Base-by-base conservation (phyloP, 1,140 invertebrate genomes). In the Diorhabda carinulata region DNA sequence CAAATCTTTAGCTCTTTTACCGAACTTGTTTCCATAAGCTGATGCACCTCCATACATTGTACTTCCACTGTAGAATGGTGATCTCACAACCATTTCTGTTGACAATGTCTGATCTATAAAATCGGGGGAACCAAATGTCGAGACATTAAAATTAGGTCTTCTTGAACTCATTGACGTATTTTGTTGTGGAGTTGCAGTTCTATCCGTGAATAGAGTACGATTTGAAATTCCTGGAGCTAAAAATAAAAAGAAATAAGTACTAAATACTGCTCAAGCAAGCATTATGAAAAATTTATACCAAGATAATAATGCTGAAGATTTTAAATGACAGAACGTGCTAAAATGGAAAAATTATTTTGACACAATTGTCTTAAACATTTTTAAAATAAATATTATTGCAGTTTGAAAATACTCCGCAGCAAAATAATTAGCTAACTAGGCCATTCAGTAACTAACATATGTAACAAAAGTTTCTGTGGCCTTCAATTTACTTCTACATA, bases 21-120 rank as follows among this genome's bases (percentile, higher is more conserved):
- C 67, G 9, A 70, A 66, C 67, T 81, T 82, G 66, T 83, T 84
- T 43, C 84, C 85, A 66, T 89, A 86, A 2, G 88, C 86, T 57
- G 91, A 87, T 52, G 90, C 87, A 59, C 93, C 93, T 43, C 93
- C 93, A 81, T 90, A 95, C 58, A 86, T 88, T 3, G 90, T 94
- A 72, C 85, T 87, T n/a, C 92, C 92, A 72, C 84, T 84, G 78
- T 95, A 95, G 80, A 94, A 95, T 45, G 92, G 89, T 7, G 92
- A 90, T 61, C 83, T 84, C 56, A 86, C 74, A 59, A 83, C 79
- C 52, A 76, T 76, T 70, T 79, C 76, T 3, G 76, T 79, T 10
- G 77, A 72, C 3, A 81, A 57, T 9, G 80, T 81, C 52, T 78
- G 74, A 74, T 79, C 76, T 52, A 78, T 73, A 67, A 82, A 78